Conservation (phyloP, 1,140 invertebrate species). For the Antheraea pernyi region DNA sequence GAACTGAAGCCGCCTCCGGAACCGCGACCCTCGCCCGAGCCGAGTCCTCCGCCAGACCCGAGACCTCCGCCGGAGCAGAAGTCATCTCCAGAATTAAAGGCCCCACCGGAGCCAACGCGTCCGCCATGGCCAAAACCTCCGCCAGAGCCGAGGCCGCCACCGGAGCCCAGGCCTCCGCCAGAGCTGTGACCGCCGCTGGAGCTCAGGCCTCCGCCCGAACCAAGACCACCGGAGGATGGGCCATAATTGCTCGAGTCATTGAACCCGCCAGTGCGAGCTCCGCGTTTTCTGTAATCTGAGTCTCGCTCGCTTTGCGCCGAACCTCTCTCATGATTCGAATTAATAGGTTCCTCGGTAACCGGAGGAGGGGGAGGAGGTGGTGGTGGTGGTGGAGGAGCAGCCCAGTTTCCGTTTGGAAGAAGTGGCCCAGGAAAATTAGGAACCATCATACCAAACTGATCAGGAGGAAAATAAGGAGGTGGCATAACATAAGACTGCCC, state of each 20-base stretch:
- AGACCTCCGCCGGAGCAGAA: conserved; percentile 30
- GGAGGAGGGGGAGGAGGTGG: conserved; percentile 51
- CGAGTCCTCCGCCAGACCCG: conserved; percentile 25
- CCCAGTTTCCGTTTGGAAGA: conserved; percentile 48
- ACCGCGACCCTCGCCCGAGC: conserved; percentile 30
- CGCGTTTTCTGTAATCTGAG: conserved; percentile 74
- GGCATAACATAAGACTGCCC: conserved; percentile 60
- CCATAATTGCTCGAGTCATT: conserved; percentile 44
- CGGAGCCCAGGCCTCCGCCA: conserved; percentile 33
- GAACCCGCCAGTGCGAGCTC: conserved; percentile 52
- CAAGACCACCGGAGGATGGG: conserved; percentile 30
- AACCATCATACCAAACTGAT: conserved; percentile 69
- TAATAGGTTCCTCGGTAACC: conserved; percentile 33
- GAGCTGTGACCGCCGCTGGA: conserved; percentile 32
- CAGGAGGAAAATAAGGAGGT: conserved; percentile 56
- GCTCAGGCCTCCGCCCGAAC: conserved; percentile 32
- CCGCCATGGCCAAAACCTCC: conserved; percentile 1
- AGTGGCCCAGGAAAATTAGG: conserved; percentile 42
- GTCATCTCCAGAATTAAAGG: no score
- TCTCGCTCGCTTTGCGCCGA: conserved; percentile 57
- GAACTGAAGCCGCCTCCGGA: conserved; percentile 34
- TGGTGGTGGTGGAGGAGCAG: conserved; percentile 54
- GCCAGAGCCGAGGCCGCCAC: conserved; percentile 32
- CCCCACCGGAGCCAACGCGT: conserved; percentile 34
- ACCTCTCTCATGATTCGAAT: conserved; percentile 50